These are phyloP conservation scores for Nomia melanderi DNA, from an alignment of 1,140 invertebrate species.

Conservation along the genomic window DNA sequence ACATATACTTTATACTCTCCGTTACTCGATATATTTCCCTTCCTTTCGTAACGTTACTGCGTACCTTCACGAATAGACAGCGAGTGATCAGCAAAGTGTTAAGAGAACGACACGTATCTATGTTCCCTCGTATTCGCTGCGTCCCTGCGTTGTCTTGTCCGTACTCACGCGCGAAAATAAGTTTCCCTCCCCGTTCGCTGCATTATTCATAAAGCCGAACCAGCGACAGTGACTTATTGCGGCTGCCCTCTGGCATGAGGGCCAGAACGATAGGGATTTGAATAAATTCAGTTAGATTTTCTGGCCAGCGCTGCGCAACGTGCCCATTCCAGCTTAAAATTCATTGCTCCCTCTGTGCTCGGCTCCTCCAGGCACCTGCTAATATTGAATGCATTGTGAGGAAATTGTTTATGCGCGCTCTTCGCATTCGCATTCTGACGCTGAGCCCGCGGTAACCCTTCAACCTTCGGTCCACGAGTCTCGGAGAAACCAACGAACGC, in stretches of 20 bases:
- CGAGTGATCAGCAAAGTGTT: background rate
- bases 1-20: too few relatives aligned
- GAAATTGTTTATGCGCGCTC: slow-evolving; percentile 17
- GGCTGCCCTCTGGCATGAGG: slow-evolving; percentile 35
- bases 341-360: slow-evolving; percentile 40
- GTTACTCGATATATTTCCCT: too few relatives aligned
- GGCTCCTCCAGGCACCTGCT: slow-evolving; percentile 5
- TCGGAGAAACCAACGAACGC: background rate
- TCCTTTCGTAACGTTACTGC: too few relatives aligned
- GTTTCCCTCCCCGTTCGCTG: slow-evolving; percentile 41
- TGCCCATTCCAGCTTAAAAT: slow-evolving; percentile 53
- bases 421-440: background rate
- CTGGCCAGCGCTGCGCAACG: slow-evolving; percentile 20
- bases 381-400: slow-evolving; percentile 28
- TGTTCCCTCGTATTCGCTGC: background rate
- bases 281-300: slow-evolving; percentile 67
- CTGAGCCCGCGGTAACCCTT: background rate
- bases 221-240: slow-evolving; percentile 66
- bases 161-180: slow-evolving; percentile 46
- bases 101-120: slow-evolving; percentile 13
- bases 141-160: slow-evolving; percentile 34
- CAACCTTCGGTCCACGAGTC: background rate
- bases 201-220: slow-evolving; percentile 66
- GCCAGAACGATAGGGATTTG: slow-evolving; percentile 66
- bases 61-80: too few relatives aligned